Percentiles rank a stretch among this genome's conserved stretches.
phyloP scores from a whole-genome alignment of 1,140 invertebrate species.

The Neodiprion fabricii region DNA sequence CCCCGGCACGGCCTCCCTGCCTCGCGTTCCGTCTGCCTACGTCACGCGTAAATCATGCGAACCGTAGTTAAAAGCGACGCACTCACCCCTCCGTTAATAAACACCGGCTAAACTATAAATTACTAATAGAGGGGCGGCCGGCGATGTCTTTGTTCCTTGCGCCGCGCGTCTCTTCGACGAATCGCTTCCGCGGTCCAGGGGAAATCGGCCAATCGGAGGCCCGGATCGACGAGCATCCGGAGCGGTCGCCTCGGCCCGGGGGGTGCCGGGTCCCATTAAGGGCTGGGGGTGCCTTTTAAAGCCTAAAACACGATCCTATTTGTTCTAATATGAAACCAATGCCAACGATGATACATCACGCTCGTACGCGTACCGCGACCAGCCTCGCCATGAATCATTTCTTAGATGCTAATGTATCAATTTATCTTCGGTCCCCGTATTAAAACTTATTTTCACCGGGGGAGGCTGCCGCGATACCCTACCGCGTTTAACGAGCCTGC shows the following conservation, averaged over 20 bases:
- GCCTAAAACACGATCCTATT: constrained; percentile 30
- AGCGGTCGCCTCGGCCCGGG: constrained; percentile 3
- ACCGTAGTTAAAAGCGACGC: constrained; percentile 36
- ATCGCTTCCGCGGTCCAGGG: not conserved
- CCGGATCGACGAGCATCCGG: not conserved
- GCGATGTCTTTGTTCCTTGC: not conserved
- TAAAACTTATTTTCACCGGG: constrained; percentile 44
- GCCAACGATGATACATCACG: constrained; percentile 52
- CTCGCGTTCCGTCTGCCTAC: constrained; percentile 2
- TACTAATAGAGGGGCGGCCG: constrained; percentile 17
- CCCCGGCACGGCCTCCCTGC: not conserved
- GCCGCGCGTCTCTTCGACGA: not conserved
- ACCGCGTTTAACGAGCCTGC: not conserved
- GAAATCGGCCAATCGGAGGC: not conserved
- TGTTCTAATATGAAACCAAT: constrained; percentile 54
- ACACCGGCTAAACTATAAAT: constrained; percentile 25
- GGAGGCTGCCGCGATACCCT: not conserved
- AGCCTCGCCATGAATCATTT: constrained; percentile 52
- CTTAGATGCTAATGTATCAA: constrained; percentile 53
- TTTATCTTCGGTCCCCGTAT: constrained; percentile 52
- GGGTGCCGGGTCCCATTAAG: constrained; percentile 21
- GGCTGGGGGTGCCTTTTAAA: constrained; percentile 14
- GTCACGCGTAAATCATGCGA: constrained; percentile 31
- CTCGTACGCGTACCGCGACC: not conserved
- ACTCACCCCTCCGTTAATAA: constrained; percentile 37